Conservation (phyloP, 2,888 invertebrate species). For the Tinea trinotella region DNA sequence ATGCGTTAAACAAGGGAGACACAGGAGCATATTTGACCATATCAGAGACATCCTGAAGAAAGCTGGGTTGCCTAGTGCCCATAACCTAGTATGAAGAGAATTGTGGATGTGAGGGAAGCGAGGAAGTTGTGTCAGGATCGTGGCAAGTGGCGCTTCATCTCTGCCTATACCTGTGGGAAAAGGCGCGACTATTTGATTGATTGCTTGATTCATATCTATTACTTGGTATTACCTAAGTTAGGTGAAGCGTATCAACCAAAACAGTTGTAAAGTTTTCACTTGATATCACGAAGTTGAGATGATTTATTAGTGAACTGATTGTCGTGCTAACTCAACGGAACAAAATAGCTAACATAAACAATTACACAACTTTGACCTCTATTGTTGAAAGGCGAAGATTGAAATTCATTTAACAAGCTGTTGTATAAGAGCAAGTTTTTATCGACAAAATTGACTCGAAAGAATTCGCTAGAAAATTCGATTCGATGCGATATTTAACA, state of each 20-base stretch:
- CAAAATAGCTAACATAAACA: neutral
- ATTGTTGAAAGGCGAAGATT: neutral
- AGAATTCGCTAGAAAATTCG: constrained; percentile 34
- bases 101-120: no score
- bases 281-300: constrained; percentile 12
- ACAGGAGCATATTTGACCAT: no score
- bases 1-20: no score
- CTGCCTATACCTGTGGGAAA: no score
- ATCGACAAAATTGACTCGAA: constrained; percentile 12
- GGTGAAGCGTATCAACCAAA: constrained; percentile 11
- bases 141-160: no score
- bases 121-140: no score
- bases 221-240: neutral
- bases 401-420: neutral
- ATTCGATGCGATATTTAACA: constrained; percentile 31
- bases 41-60: no score
- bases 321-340: constrained; percentile 10
- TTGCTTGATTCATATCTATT: no score
- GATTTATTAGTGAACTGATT: constrained; percentile 11
- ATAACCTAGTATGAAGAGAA: no score
- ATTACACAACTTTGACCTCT: constrained; percentile 4
- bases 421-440: neutral
- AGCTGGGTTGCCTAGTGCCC: no score
- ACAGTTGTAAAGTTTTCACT: constrained; percentile 2
- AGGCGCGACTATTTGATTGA: no score